Conservation (phyloP, 1,140 invertebrate species). For the Brachionus rotundiformis region DNA sequence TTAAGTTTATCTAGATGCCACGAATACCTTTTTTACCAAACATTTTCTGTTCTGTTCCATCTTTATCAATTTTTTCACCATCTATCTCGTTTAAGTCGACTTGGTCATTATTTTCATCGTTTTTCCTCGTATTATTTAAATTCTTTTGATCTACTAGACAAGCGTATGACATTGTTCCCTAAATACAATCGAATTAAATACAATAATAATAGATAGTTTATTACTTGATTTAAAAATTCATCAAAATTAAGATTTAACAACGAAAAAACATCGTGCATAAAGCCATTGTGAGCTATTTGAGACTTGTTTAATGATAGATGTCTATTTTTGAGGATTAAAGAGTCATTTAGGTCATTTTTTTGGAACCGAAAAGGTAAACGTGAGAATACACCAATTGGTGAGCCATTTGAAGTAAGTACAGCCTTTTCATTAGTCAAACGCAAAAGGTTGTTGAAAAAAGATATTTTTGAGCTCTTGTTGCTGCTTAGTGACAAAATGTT, state of each 20-base stretch:
- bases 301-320: not conserved
- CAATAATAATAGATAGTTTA: not conserved
- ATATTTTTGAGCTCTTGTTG: not conserved
- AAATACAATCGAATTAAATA: no score
- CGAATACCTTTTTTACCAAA: not conserved
- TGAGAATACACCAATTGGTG: constrained; percentile 31
- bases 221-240: constrained; percentile 36
- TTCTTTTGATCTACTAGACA: not conserved
- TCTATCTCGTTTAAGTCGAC: not conserved
- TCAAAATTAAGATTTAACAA: constrained; percentile 16
- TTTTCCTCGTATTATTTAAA: not conserved
- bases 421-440: constrained; percentile 36
- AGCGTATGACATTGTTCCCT: constrained; percentile 43
- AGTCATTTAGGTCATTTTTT: constrained; percentile 30
- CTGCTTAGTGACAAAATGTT: not conserved
- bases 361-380: constrained; percentile 6
- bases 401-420: constrained; percentile 7
- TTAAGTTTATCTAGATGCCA: no score
- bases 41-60: not conserved
- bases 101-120: not conserved
- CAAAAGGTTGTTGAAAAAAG: constrained; percentile 9
- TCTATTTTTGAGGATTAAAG: constrained; percentile 4
- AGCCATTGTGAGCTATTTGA: not conserved
- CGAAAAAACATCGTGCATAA: constrained; percentile 42
- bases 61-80: not conserved